Evolutionary conservation across 2,797 vertebrate genomes (phyloP).

Genomic region (Fratercula arctica): DNA sequence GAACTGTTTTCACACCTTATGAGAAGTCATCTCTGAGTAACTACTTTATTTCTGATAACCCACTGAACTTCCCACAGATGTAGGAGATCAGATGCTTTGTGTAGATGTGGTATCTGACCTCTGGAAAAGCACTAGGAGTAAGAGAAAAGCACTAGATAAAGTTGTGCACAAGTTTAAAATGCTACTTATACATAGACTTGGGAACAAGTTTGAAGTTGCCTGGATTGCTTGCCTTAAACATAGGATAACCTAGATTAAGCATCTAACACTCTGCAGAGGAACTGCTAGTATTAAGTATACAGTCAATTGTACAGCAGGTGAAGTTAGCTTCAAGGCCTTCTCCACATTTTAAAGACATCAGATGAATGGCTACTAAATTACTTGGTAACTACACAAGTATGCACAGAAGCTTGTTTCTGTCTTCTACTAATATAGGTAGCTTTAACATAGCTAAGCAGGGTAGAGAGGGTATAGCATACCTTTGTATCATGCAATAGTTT

Average conservation of each 20-base stretch:
- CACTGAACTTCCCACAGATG: not conserved
- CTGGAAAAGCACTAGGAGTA: not conserved
- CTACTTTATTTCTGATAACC: not conserved
- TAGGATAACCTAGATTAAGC: not conserved
- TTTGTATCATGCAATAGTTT: slow-evolving; percentile 85
- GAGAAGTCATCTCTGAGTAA: not conserved
- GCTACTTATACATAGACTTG: not conserved
- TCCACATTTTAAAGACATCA: not conserved
- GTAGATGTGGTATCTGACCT: not conserved
- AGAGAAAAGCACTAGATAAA: not conserved
- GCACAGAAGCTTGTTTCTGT: not conserved
- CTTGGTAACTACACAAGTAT: not conserved
- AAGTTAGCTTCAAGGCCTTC: not conserved
- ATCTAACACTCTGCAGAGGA: not conserved
- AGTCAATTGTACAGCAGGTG: not conserved
- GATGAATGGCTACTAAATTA: not conserved
- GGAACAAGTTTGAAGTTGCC: not conserved
- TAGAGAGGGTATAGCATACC: slow-evolving; percentile 59
- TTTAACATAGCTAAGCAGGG: not conserved
- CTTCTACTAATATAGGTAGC: not conserved
- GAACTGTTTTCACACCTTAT: not conserved
- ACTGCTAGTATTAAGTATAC: not conserved
- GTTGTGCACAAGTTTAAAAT: not conserved
- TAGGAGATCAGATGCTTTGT: not conserved
- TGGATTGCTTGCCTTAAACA: not conserved